Base-by-base conservation (phyloP, 2,113 vertebrate species). In the Pipra filicauda region DNA sequence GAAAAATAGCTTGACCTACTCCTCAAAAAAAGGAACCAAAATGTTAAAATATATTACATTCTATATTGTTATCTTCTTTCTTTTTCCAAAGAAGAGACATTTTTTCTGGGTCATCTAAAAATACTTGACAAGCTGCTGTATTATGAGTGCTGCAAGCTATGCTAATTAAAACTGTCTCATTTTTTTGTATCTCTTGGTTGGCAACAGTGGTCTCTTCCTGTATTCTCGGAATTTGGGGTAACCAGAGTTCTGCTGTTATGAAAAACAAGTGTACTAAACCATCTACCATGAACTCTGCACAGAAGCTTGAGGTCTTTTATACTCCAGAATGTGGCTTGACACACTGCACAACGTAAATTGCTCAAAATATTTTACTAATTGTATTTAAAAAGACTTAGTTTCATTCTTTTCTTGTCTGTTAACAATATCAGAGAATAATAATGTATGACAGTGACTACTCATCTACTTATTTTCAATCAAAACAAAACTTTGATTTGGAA, bases 81-180 rank as follows among this genome's bases (percentile, higher is more conserved):
- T 31, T 82, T 49, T 46, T 58, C 17, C 1, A 4, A 65, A 70
- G n/a, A 58, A 27, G 15, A 88, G 4, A 8, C 17, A n/a, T 76
- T 87, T 85, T 89, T 83, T 85, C 52, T 82, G 17, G 28, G 66
- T 66, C 46, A 85, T 49, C 61, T 91, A 88, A 94, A 88, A 92
- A 91, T 72, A 65, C 35, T 79, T 91, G 57, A 72, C 72, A 86
- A 76, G 44, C 17, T 92, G 30, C 28, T 83, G 26, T 79, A 65
- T 64, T 85, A 75, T 5, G 8, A 75, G 15, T 2, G 6, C 67
- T 91, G 33, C 39, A 64, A 79, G 48, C 39, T 43, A 69, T 7
- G 6, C 5, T 83, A 85, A 88, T 75, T 71, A 88, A 75, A 83
- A 65, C 9, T 20, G 3, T 67, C 43, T 89, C 13, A 10, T 22